Conservation (phyloP, 2,888 invertebrate genomes). For the Torymus auratus region DNA sequence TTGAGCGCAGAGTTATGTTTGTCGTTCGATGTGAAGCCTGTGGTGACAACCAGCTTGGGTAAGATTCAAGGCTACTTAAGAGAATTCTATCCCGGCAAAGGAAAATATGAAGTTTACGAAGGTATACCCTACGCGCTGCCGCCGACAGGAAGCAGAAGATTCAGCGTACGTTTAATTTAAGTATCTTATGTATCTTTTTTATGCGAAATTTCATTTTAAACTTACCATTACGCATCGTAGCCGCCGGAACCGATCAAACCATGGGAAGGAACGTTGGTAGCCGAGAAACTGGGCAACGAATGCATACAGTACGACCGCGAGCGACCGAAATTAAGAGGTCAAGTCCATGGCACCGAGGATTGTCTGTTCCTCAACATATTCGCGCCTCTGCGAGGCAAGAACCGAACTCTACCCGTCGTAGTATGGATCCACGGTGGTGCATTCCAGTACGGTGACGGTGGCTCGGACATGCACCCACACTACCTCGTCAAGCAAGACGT, state of each 20-base stretch:
- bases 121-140: constrained; percentile 37
- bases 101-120: constrained; percentile 23
- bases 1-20: too few relatives aligned
- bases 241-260: constrained; percentile 58
- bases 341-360: constrained; percentile 60
- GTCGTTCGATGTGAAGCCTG: background rate
- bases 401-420: constrained; percentile 63
- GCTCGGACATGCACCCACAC: constrained; percentile 75
- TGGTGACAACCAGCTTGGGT: constrained; percentile 12
- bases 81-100: background rate
- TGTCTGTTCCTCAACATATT: constrained; percentile 64
- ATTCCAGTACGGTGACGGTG: constrained; percentile 75
- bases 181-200: too few relatives aligned
- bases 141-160: constrained; percentile 12
- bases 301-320: constrained; percentile 60
- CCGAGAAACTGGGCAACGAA: constrained; percentile 52
- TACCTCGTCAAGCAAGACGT: constrained; percentile 82
- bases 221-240: constrained; percentile 25
- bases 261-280: constrained; percentile 61
- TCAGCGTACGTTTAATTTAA: constrained; percentile 28
- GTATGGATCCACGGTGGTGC: constrained; percentile 70
- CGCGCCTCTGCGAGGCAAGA: constrained; percentile 44
- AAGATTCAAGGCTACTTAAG: constrained; percentile 25
- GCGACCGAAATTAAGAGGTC: constrained; percentile 2
- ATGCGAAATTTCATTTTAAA: too few relatives aligned